Evolutionary conservation across 1,140 invertebrate species (phyloP), one percentile per base, ranked within the genome.

Genomic region (Drosophila pachea): DNA sequence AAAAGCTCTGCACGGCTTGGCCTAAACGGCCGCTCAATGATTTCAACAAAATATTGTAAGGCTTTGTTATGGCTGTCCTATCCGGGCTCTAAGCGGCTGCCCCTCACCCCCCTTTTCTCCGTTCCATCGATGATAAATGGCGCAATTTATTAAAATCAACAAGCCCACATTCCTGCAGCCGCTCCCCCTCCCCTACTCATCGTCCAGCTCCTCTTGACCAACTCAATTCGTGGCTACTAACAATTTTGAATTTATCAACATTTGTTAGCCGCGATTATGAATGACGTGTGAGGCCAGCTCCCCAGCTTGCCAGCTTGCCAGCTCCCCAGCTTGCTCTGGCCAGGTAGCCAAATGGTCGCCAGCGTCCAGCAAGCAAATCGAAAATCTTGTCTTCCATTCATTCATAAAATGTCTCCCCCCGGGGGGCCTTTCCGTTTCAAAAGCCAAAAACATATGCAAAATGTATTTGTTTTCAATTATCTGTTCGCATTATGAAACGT

Each of bases 101-200:
- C 42, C n/a, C 29, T 36, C 6, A 1, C 7, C 29, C 40, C 49
- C 16, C 42, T 42, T 33, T 35, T 31, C 55, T 0, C 2, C 64
- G 45, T 6, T n/a, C 54, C 22, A 65, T 59, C 60, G 32, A 56
- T 82, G 83, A 86, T 86, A 86, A 87, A 86, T 87, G 75, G 72
- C 72, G 76, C 74, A 75, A 86, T 86, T 86, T 86, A 86, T 86
- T 78, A 71, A 86, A 86, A 86, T 82, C 74, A 86, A 83, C 76
- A 67, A 71, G 63, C 62, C 49, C 64, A 67, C 32, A 66, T 54
- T 55, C 50, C 22, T 22, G n/a, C 43, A 49, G 35, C 35, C 1
- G 6, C 45, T 14, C 60, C 50, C 7, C 31, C 29, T 8, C 5
- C n/a, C 32, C 16, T 8, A 7, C 0, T 6, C 9, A 35, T 31